Evolutionary conservation across 2,888 invertebrate genomes (phyloP), one percentile per base, ranked within the genome.

Genomic region (Shargacucullia verbasci): DNA sequence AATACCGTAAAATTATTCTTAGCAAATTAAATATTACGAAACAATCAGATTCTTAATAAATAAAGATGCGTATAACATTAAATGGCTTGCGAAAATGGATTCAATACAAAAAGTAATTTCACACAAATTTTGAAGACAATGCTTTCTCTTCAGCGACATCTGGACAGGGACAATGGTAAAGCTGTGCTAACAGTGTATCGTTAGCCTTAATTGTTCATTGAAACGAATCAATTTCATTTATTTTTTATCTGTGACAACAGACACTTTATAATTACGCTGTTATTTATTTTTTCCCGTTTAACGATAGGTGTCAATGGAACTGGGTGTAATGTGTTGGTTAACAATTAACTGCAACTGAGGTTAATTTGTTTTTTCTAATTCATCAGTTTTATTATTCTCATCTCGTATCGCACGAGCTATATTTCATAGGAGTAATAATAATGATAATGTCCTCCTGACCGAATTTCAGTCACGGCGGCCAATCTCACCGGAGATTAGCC

Each of bases 1-100:
- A 60, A 59, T 43, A 53, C 63, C 68, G 59, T 68, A 50, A 47
- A 61, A 69, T 68, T 57, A 59, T 71, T 54, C 41, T 39, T 31
- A 49, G n/a, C 11, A 41, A 45, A 57, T 62, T 46, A 52, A 67
- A 47, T 56, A 56, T 62, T 62, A 62, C 44, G 59, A 70, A 66
- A 70, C 40, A 45, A 53, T 45, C 45, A 38, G 15, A 38, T 39
- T 59, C n/a, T 45, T 33, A 49, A 54, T 54, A 55, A 50, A 33
- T 49, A 20, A n/a, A 48, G 9, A 31, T 43, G 37, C 46, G 45
- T 53, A 49, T 46, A 27, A 39, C 65, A 61, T 65, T 59, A 59
- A 65, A 43, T 40, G n/a, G 15, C n/a, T 72, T 61, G 59, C 55
- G 53, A 62, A 62, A 70, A 52, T 20, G 25, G 14, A 35, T 12